Base-by-base conservation (phyloP, 2,113 vertebrate species). In the Leptosomus discolor region DNA sequence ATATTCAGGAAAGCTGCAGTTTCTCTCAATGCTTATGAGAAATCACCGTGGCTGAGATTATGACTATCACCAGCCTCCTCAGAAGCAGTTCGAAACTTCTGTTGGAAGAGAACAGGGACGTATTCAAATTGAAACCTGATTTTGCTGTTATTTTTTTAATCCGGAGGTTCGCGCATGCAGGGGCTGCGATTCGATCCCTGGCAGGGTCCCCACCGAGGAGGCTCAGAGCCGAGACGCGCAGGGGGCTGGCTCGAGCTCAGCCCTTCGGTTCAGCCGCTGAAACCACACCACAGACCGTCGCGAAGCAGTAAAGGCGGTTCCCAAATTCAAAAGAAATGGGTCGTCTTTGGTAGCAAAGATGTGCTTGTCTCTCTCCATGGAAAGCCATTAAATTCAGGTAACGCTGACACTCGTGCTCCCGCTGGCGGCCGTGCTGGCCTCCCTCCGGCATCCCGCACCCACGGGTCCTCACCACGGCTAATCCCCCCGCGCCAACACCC, bases 1-100 rank as follows among this genome's bases (percentile, higher is more conserved):
- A 88, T 73, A 88, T 92, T 97, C 77, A 86, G 91, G 61, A 96
- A 97, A 94, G 92, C 90, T 91, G 54, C 74, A 92, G 60, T 84
- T 89, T 96, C 64, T 92, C 74, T 70, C 77, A 67, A 1, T 58
- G 84, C 96, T 96, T 91, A 90, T 82, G 91, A 91, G 94, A 88
- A 94, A 90, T 56, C 73, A 61, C 58, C 61, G 45, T 67, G 50
- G 70, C 94, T 95, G 93, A 94, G 88, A 96, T 96, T 95, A 95
- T 37, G 56, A 88, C 96, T 95, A 95, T 90, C 87, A 89, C 54
- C 89, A 96, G 39, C 77, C 92, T 95, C 90, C 84, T 86, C 92
- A 90, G 88, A 95, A 96, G 94, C 83, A 69, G 61, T 96, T 95
- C 48, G 79, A 57, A 95, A 90, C 75, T 90, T 96, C 58, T 88